Evolutionary conservation across 1,140 invertebrate species (phyloP), one percentile per base, ranked within the genome.

Genomic region (Neodiprion fabricii): DNA sequence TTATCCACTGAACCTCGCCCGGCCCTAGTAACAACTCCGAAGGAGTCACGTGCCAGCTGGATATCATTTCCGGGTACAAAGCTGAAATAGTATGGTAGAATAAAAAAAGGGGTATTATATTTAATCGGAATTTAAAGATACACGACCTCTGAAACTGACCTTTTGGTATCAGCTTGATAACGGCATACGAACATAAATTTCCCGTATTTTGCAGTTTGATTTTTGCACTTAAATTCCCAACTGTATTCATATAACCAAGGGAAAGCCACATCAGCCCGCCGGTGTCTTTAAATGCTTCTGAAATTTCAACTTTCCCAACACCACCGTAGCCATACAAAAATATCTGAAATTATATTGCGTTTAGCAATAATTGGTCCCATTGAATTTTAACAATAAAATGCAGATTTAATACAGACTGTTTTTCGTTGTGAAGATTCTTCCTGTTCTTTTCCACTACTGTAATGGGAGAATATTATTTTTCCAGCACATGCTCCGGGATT

Each of bases 281-380:
- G n/a, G 86, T 86, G 71, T 90, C 89, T 82, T 89, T 89, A 48
- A 85, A 82, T 8, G 86, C 83, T 79, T 89, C 84, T 8, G 80
- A 81, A 66, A 90, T 85, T 73, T 89, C 85, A 3, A 89, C 77
- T 80, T 85, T 88, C 28, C 83, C 81, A 72, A 78, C 84, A 11
- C 90, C 90, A 14, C 90, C 90, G 76, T 90, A 90, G 17, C 89
- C 90, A 77, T 83, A 89, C 17, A 91, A 80, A 66, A 78, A 79
- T 65, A 89, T 82, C 85, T 83, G 80, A 66, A 72, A 77, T 79
- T 78, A 80, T 81, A 70, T 48, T 40, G 71, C 11, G 23, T 49
- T 71, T 50, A 48, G 7, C 12, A 8, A 66, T 70, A 47, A 50
- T 70, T 70, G 65, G 49, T 11, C 9, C 48, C 47, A 23, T 12